These are phyloP conservation scores for Centropyge bicolor DNA, from an alignment of 2,797 vertebrate genomes.

Conservation along the genomic window DNA sequence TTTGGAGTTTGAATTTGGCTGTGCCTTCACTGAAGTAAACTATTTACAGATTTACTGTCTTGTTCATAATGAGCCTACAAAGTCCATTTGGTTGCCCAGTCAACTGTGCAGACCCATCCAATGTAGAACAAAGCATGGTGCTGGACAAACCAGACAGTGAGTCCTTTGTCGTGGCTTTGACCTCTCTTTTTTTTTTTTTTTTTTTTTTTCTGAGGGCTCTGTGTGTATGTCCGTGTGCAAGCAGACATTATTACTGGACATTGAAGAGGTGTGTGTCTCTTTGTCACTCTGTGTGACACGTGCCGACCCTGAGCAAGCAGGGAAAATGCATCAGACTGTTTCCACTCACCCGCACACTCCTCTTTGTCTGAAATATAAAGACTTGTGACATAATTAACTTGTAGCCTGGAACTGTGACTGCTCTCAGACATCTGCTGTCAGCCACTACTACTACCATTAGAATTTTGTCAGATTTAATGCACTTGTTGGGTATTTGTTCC, in stretches of 20 bases:
- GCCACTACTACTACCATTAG: neutral
- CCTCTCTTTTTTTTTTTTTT: constrained; percentile 36
- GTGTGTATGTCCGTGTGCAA: constrained; percentile 40
- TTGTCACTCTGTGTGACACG: constrained; percentile 32
- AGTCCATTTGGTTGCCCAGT: constrained; percentile 76
- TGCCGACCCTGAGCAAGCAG: constrained; percentile 32
- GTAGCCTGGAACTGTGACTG: constrained; percentile 6
- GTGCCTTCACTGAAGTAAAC: constrained; percentile 48
- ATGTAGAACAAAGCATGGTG: constrained; percentile 66
- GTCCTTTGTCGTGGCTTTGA: constrained; percentile 72
- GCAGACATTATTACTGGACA: constrained; percentile 41
- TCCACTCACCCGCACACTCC: constrained; percentile 23
- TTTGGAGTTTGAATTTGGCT: constrained; percentile 40
- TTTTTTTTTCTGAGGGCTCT: constrained; percentile 5
- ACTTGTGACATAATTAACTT: constrained; percentile 66
- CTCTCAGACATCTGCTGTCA: constrained; percentile 8
- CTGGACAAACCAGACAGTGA: constrained; percentile 71
- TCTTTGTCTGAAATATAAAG: constrained; percentile 57
- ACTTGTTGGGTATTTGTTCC: neutral
- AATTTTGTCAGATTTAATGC: neutral
- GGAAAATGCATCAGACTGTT: constrained; percentile 35
- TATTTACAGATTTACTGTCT: constrained; percentile 63
- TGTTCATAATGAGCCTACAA: constrained; percentile 68
- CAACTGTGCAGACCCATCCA: constrained; percentile 67
- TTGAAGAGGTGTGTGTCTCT: constrained; percentile 33